Conservation (phyloP, 2,797 vertebrate genomes). For the Epinephelus awoara region DNA sequence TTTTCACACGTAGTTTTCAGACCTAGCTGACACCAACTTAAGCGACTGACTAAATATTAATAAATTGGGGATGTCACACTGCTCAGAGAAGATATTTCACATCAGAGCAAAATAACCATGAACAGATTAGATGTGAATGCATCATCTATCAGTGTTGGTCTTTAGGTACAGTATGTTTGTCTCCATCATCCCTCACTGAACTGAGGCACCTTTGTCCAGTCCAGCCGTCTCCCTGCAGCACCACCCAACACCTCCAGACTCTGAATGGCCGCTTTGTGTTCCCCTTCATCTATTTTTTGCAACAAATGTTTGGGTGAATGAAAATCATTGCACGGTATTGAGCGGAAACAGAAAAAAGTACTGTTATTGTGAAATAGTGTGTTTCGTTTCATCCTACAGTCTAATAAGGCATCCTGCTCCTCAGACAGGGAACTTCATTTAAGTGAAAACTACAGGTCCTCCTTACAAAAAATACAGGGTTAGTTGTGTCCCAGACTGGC, state of each 20-base stretch:
- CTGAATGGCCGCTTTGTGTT: slow-evolving; percentile 71
- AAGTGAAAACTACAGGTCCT: background rate
- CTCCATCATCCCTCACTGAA: slow-evolving; percentile 28
- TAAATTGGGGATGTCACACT: background rate
- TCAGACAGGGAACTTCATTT: background rate
- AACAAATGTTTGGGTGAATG: slow-evolving; percentile 47
- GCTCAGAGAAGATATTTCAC: background rate
- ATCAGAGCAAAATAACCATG: background rate
- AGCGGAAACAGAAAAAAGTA: slow-evolving; percentile 15
- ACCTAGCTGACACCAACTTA: too few relatives aligned
- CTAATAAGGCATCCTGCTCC: slow-evolving; percentile 13
- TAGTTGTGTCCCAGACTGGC: background rate
- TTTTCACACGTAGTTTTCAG: too few relatives aligned
- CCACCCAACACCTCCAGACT: slow-evolving; percentile 35
- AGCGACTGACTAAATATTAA: background rate
- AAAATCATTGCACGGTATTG: slow-evolving; percentile 39
- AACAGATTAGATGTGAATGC: background rate
- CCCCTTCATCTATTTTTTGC: slow-evolving; percentile 20
- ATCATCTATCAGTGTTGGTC: slow-evolving; percentile 7
- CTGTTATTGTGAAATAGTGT: background rate
- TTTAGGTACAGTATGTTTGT: background rate
- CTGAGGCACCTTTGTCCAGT: slow-evolving; percentile 64
- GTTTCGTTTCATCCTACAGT: slow-evolving; percentile 1
- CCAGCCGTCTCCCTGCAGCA: slow-evolving; percentile 18
- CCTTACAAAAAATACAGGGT: background rate